Percentiles rank a stretch among this genome's conserved stretches.
phyloP scores from a whole-genome alignment of 2,113 vertebrate species.

The Probosciger aterrimus region DNA sequence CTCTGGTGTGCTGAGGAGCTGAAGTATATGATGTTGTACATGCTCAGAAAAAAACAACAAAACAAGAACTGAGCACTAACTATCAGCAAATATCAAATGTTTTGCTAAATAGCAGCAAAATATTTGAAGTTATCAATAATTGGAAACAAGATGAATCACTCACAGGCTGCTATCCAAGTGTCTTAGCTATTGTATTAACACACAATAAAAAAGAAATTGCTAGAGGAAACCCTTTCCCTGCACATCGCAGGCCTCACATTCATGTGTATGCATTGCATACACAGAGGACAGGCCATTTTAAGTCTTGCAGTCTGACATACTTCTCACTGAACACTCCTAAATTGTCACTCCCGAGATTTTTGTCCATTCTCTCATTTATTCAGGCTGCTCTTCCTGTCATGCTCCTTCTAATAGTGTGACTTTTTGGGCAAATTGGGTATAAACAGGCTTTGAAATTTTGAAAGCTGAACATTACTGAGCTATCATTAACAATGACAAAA shows the following conservation, averaged over 20 bases:
- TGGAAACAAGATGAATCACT: background rate
- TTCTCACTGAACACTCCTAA: background rate
- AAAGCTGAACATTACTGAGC: background rate
- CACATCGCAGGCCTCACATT: accelerated
- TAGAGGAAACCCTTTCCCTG: background rate
- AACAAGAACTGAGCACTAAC: background rate
- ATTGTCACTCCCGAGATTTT: background rate
- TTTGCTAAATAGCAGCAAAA: background rate
- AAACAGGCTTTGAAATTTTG: background rate
- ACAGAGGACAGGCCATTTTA: background rate
- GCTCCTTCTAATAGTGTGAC: background rate
- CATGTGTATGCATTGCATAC: no score
- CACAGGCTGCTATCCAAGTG: background rate
- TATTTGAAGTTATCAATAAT: background rate
- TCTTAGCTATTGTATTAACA: background rate
- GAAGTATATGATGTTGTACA: background rate
- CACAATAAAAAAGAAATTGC: background rate
- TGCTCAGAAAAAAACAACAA: background rate
- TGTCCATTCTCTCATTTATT: background rate
- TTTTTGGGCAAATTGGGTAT: background rate
- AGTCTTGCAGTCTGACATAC: background rate
- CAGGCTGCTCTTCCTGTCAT: background rate
- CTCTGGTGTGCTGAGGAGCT: background rate
- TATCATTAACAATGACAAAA: background rate
- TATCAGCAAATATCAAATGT: background rate